Conservation (phyloP, 2,113 vertebrate genomes). For the Dicerorhinus sumatrensis region DNA sequence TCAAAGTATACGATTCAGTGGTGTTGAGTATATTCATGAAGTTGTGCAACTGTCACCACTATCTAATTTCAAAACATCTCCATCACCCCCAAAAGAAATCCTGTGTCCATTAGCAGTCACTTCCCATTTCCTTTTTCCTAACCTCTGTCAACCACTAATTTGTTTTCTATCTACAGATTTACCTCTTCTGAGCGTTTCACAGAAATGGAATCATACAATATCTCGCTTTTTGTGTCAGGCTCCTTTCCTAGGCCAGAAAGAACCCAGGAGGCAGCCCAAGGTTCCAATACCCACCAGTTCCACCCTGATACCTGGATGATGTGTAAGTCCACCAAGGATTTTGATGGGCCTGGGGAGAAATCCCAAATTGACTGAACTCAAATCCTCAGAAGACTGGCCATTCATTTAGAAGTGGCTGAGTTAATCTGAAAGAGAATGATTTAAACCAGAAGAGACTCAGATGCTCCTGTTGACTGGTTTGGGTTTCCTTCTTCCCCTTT, state of each 20-base stretch:
- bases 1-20: not conserved
- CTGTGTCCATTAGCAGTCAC: not conserved
- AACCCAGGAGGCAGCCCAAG: not conserved
- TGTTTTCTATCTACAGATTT: not conserved
- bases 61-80: not conserved
- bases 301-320: no score
- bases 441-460: not conserved
- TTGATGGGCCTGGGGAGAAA: not conserved
- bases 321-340: not conserved
- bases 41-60: not conserved
- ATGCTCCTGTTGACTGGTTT: not conserved
- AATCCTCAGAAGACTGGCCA: not conserved
- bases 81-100: not conserved
- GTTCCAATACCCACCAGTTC: not conserved
- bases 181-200: not conserved
- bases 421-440: not conserved
- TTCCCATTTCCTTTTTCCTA: not conserved
- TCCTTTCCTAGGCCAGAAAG: not conserved
- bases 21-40: not conserved
- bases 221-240: not conserved
- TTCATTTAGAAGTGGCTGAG: not conserved
- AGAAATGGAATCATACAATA: not conserved
- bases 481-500: constrained; percentile 55
- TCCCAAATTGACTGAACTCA: not conserved
- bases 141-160: not conserved